Base-by-base conservation (phyloP, 1,140 invertebrate genomes). In the Bilobella aurantiaca region DNA sequence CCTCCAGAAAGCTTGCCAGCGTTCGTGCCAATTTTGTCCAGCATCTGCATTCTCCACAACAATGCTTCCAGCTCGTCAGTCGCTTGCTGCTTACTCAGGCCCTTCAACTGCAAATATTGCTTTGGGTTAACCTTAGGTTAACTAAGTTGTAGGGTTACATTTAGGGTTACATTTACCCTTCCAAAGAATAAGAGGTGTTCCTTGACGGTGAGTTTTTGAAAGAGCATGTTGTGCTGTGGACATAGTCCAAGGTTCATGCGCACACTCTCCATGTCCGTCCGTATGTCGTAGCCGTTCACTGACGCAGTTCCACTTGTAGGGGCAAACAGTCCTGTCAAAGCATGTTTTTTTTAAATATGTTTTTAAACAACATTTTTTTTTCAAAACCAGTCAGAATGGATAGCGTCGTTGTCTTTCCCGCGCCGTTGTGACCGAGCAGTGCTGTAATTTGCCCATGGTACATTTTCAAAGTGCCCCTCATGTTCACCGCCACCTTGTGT, bases 141-240 rank as follows among this genome's bases (percentile, higher is more conserved):
- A 12, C 31, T 60, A 31, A 64, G 31, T 27, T 12, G 59, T 47
- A 58, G 23, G 53, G 25, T 28, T n/a, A n/a, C n/a, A n/a, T n/a
- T n/a, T n/a, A n/a, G n/a, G n/a, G n/a, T n/a, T 62, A 14, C 34
- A 61, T 47, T 61, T 65, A 90, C 81, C 74, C 84, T 78, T 69
- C 86, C 85, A 76, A 90, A 96, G 78, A 96, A 94, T 62, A 86
- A 79, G 8, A 98, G 80, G 78, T 97, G 93, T 77, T 98, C 90
- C 23, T 82, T 79, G 0, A 96, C 92, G 21, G 88, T 96, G 57
- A 97, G 80, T 70, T 90, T 86, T 62, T 91, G 86, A 76, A 96
- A 96, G 0, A 97, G 81, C 63, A 96, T 87, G 77, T 97, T 91
- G 76, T 96, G 90, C 77, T 98, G 96, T 16, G 95, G 94, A 78